These are phyloP conservation scores for Hylia prasina DNA, from an alignment of 2,113 vertebrate genomes.

Conservation along the genomic window DNA sequence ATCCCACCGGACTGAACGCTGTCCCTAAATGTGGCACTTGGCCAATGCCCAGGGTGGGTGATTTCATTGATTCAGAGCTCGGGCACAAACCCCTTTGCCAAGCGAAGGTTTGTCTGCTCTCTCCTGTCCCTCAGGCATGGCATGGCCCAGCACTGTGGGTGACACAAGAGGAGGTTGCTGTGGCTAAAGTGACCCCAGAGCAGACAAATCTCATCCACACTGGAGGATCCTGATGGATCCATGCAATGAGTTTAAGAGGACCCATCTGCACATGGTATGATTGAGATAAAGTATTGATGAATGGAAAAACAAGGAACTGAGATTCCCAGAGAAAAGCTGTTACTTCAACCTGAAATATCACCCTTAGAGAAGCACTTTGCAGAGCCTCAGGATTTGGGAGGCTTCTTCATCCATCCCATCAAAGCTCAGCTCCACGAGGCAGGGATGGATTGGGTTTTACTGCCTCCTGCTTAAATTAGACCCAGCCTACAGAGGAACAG, in stretches of 20 bases:
- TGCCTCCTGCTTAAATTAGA: background rate
- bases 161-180: background rate
- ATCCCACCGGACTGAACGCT: background rate
- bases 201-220: background rate
- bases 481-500: background rate
- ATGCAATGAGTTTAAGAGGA: background rate
- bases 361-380: background rate
- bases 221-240: background rate
- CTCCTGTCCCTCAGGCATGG: background rate
- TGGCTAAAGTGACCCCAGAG: background rate
- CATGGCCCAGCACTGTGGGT: background rate
- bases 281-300: fast-evolving
- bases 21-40: background rate
- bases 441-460: background rate
- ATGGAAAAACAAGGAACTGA: background rate
- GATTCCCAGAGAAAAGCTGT: background rate
- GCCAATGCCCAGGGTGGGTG: background rate
- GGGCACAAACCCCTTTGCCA: background rate
- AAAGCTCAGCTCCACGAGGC: background rate
- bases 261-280: fast-evolving
- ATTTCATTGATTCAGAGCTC: background rate
- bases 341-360: background rate
- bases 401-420: background rate
- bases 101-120: background rate
- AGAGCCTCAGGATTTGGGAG: background rate